phyloP scores from a whole-genome alignment of 1,140 invertebrate species.

The Yoshiicerus persimilis region DNA sequence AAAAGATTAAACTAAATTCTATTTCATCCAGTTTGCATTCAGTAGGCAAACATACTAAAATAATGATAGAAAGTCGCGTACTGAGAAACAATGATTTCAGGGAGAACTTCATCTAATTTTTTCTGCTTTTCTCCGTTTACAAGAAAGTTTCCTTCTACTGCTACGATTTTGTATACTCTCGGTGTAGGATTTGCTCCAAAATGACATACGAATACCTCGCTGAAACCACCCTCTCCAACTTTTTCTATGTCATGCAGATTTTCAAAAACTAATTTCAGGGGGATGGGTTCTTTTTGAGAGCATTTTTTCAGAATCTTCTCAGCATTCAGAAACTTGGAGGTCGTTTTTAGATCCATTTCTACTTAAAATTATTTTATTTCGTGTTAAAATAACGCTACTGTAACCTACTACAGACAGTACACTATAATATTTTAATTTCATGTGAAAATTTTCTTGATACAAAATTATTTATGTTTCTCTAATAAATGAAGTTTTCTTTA shows the following conservation, averaged over 20 bases:
- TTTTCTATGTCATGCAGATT: slow-evolving; percentile 69
- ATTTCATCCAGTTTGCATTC: too few relatives aligned
- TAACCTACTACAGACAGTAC: not conserved
- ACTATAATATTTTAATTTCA: not conserved
- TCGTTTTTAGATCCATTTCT: too few relatives aligned
- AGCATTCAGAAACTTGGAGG: too few relatives aligned
- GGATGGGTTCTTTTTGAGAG: slow-evolving; percentile 33
- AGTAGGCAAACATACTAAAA: too few relatives aligned
- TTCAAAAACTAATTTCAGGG: slow-evolving; percentile 35
- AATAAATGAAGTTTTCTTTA: too few relatives aligned
- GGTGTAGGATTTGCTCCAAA: slow-evolving; percentile 54
- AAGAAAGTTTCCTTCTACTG: slow-evolving; percentile 70
- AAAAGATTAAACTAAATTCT: too few relatives aligned
- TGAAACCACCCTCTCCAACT: slow-evolving; percentile 90
- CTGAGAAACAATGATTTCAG: slow-evolving; percentile 85
- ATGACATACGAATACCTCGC: slow-evolving; percentile 74
- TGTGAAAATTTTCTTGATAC: not conserved
- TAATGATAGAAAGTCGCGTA: slow-evolving; percentile 55
- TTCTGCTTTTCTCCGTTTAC: slow-evolving; percentile 87
- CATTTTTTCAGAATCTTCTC: slow-evolving; percentile 36
- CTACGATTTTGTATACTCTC: slow-evolving; percentile 80
- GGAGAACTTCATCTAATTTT: slow-evolving; percentile 79
- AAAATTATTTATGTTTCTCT: too few relatives aligned
- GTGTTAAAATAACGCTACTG: too few relatives aligned
- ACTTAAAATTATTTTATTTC: too few relatives aligned